Conservation (phyloP, 30 jellyfish, hydroid and myxozoan genomes). For the Hydractinia symbiolongicarpus region DNA sequence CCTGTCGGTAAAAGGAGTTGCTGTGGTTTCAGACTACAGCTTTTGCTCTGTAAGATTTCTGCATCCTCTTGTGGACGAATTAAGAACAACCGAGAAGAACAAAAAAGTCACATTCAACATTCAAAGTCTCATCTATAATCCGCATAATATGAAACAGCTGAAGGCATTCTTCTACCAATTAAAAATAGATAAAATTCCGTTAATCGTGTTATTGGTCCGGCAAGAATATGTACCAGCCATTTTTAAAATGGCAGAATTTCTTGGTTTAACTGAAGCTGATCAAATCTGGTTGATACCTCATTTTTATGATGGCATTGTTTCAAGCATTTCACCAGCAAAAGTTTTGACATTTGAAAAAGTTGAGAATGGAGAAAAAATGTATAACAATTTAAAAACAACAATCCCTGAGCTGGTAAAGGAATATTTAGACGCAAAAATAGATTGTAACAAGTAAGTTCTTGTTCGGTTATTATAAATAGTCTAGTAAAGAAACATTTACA, state of each 20-base stretch:
- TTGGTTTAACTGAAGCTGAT: neutral
- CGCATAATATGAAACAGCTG: neutral
- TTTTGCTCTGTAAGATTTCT: neutral
- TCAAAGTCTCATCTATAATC: neutral
- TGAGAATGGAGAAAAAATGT: neutral
- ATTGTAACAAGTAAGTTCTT: too few relatives aligned
- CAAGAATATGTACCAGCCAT: neutral
- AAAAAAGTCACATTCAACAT: neutral
- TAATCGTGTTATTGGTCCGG: neutral
- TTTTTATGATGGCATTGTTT: slow-evolving; percentile 7
- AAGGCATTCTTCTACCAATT: neutral
- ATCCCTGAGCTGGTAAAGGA: neutral
- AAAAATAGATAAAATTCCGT: neutral
- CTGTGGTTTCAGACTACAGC: neutral
- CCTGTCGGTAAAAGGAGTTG: slow-evolving; percentile 13
- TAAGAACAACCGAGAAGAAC: neutral
- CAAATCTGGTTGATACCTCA: slow-evolving; percentile 8
- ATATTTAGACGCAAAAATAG: neutral
- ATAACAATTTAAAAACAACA: neutral
- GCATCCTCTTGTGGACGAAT: neutral
- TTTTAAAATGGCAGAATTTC: neutral
- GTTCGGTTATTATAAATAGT: too few relatives aligned
- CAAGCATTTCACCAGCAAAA: slow-evolving; percentile 5
- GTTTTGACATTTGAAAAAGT: neutral
- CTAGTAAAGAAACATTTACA: too few relatives aligned